Base-by-base conservation (phyloP, 1,140 invertebrate species). In the Platyura marginata region DNA sequence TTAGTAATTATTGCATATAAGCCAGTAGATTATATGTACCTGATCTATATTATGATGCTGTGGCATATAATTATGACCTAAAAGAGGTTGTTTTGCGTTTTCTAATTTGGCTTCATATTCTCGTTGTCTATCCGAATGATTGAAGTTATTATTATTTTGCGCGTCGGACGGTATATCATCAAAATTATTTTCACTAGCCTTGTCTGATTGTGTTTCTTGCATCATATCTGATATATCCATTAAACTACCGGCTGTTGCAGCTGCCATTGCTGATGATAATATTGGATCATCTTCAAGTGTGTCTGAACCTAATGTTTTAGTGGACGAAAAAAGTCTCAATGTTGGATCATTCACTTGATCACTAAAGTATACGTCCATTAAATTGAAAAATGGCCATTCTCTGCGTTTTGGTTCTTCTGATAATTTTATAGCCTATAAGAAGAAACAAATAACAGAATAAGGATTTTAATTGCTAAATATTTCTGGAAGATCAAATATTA, bases 281-380 rank as follows among this genome's bases (percentile, higher is more conserved):
- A 61, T 57, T 23, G 58, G 58, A 50, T 61, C 59, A 29, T 61
- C 59, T 51, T 61, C 56, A 25, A 61, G 59, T 3, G 59, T 56
- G 45, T 61, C 59, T 40, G 55, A 57, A 16, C 36, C 42, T 0
- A 61, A 47, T 3, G 58, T 61, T 49, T 61, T 61, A 1, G 59
- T 61, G 25, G 59, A 61, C 13, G 59, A 61, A 44, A 61, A 61
- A 21, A 61, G 48, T 8, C 59, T 49, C 40, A 61, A 39, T 41
- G 59, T 59, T 18, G 59, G 59, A 52, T 61, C 59, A 41, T 61
- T 61, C 1, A 61, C 59, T 48, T 61, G 59, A 42, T 61, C 59
- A 45, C 59, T 61, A 42, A 61, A 61, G 34, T 61, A 61, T 2
- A 61, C 58, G 36, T 61, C 59, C 59, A 61, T 61, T 34, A 61